These are phyloP conservation scores for Lithobius niger DNA, from an alignment of 1,140 invertebrate genomes.

Conservation along the genomic window DNA sequence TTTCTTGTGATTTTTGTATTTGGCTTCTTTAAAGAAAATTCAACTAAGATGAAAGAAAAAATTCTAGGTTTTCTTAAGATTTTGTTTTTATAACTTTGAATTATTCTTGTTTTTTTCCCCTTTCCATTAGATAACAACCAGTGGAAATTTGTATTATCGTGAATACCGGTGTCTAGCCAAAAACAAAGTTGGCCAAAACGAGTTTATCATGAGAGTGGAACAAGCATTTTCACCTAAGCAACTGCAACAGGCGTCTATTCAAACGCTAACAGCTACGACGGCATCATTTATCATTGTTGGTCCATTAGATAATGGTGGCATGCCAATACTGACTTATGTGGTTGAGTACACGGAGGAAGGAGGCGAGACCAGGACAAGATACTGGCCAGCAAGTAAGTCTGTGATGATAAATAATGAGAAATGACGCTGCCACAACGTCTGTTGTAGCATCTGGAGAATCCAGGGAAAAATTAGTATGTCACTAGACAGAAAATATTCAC, in stretches of 20 bases:
- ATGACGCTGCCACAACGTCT: too few species aligned
- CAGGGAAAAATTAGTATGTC: too few species aligned
- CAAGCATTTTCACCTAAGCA: conserved; percentile 47
- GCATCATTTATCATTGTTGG: conserved; percentile 59
- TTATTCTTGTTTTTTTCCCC: too few species aligned
- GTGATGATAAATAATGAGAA: too few species aligned
- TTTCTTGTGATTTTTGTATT: too few species aligned
- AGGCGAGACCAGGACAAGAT: conserved; percentile 30
- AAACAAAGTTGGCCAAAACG: conserved; percentile 54
- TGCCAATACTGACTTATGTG: conserved; percentile 53
- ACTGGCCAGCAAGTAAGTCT: conserved; percentile 53
- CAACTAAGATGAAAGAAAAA: too few species aligned
- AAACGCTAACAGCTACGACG: conserved; percentile 56
- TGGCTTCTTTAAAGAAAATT: too few species aligned
- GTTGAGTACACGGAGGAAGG: conserved; percentile 57
- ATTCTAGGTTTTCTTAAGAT: too few species aligned
- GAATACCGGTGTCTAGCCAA: conserved; percentile 66
- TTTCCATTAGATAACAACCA: too few species aligned
- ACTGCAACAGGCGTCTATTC: conserved; percentile 43
- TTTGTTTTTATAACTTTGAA: too few species aligned
- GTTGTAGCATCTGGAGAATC: too few species aligned
- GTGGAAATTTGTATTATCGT: conserved; percentile 57
- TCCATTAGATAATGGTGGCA: conserved; percentile 53
- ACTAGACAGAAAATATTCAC: too few species aligned
- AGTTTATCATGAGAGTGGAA: conserved; percentile 51